These are phyloP conservation scores for Euplexia lucipara DNA, from an alignment of 2,888 invertebrate genomes.

Conservation along the genomic window DNA sequence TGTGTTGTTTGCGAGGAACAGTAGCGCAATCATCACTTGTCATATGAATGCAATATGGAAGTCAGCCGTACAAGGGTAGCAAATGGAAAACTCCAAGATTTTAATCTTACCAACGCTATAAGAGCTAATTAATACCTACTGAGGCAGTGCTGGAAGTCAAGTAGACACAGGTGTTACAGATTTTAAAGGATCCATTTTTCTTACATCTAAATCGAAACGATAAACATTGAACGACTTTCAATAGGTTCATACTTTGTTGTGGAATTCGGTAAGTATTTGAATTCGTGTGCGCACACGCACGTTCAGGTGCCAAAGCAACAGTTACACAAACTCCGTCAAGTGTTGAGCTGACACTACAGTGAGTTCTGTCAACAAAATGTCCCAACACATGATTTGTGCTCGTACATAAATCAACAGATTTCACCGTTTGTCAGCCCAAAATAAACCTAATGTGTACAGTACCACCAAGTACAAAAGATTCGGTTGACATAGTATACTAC, in stretches of 20 bases:
- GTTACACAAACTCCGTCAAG: constrained; percentile 67
- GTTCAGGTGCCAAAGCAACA: constrained; percentile 63
- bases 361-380: constrained; percentile 58
- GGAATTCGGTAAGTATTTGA: constrained; percentile 59
- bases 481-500: constrained; percentile 52
- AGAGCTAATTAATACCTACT: no score
- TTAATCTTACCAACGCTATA: neutral
- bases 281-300: constrained; percentile 61
- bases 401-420: constrained; percentile 65
- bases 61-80: neutral
- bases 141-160: neutral
- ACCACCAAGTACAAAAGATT: constrained; percentile 31
- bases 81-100: neutral
- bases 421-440: constrained; percentile 45
- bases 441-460: constrained; percentile 26
- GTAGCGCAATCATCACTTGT: constrained; percentile 37
- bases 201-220: constrained; percentile 15
- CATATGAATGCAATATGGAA: neutral
- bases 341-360: constrained; percentile 50
- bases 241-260: constrained; percentile 30
- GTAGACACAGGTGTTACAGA: no score
- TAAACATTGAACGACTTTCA: constrained; percentile 36
- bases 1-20: constrained; percentile 10
- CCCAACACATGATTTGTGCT: constrained; percentile 56
- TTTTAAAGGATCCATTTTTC: no score